These are phyloP conservation scores for Sander lucioperca DNA, from an alignment of 2,113 vertebrate genomes.

Conservation along the genomic window DNA sequence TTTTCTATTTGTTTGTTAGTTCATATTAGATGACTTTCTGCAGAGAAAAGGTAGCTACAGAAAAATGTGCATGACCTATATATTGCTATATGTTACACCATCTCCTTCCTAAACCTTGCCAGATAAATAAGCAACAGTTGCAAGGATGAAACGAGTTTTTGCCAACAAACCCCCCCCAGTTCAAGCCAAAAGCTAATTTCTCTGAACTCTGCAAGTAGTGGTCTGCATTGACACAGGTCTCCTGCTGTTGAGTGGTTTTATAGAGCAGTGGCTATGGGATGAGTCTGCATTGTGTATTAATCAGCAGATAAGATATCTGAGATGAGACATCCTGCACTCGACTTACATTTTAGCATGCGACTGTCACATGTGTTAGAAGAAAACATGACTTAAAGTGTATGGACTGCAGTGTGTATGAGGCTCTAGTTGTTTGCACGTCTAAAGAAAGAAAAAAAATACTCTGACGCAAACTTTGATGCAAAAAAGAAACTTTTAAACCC, in stretches of 20 bases:
- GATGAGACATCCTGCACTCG: too few species aligned
- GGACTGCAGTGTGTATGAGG: not conserved
- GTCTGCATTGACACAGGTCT: conserved; percentile 61
- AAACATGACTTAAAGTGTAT: not conserved
- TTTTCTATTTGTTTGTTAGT: not conserved
- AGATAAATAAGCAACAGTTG: conserved; percentile 56
- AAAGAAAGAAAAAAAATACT: not conserved
- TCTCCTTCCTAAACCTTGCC: conserved; percentile 37
- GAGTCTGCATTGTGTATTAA: not conserved
- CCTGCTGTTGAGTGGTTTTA: not conserved
- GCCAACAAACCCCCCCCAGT: conserved; percentile 44
- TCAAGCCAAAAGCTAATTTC: conserved; percentile 21
- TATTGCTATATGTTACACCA: conserved; percentile 10
- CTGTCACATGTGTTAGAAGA: not conserved
- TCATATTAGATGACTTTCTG: not conserved
- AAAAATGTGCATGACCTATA: conserved; percentile 17
- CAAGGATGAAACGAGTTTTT: conserved; percentile 7
- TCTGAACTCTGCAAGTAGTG: conserved; percentile 30
- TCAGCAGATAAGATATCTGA: not conserved
- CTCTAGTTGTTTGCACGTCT: not conserved
- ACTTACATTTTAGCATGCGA: not conserved
- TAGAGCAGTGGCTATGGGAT: not conserved
- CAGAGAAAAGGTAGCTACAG: not conserved
- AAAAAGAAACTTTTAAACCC: not conserved
- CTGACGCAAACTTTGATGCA: not conserved